phyloP scores from a whole-genome alignment of 2,888 invertebrate genomes.

The Aromia moschata region DNA sequence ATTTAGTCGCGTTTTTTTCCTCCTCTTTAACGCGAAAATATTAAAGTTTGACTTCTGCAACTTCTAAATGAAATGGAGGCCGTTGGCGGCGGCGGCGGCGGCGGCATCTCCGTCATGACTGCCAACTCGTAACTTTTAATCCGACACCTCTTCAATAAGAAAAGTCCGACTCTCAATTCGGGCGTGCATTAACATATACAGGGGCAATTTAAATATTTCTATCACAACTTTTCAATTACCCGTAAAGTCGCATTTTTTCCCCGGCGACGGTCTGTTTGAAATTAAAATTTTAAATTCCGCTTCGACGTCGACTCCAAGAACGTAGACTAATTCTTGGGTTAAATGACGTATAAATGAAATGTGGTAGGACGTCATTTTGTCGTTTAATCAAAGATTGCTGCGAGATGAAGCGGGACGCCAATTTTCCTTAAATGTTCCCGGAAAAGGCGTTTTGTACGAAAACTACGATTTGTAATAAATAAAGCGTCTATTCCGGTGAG shows the following conservation, averaged over 20 bases:
- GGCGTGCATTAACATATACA: constrained; percentile 21
- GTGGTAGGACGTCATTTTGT: no score
- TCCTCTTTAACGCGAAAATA: constrained; percentile 52
- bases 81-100: no score
- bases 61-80: constrained; percentile 54
- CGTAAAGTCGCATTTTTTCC: background rate
- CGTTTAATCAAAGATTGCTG: no score
- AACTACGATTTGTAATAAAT: background rate
- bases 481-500: background rate
- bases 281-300: background rate
- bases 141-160: constrained; percentile 42
- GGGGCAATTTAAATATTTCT: constrained; percentile 15
- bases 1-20: constrained; percentile 46
- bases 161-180: constrained; percentile 29
- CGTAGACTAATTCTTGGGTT: no score
- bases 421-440: background rate
- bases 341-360: no score
- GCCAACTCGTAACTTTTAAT: constrained; percentile 41
- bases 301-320: background rate
- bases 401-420: background rate
- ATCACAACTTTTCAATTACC: constrained; percentile 5
- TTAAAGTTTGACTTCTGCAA: constrained; percentile 54
- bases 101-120: constrained; percentile 40
- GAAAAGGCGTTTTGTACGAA: background rate
- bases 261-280: background rate